phyloP scores from a whole-genome alignment of 37 sponge, comb jelly and placozoan species.

The Beroe forskalii region DNA sequence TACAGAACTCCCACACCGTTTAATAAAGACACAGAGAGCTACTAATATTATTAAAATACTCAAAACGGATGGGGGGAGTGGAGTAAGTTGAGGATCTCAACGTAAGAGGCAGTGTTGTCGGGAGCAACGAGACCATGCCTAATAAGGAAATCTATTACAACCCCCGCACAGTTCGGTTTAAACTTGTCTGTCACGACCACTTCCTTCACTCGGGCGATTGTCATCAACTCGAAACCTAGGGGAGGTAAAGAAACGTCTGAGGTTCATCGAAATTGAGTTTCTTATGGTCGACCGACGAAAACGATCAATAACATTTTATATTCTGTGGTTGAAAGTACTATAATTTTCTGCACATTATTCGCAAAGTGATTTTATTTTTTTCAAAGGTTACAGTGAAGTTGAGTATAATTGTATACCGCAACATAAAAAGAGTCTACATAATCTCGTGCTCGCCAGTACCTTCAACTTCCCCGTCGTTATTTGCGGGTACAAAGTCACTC shows the following conservation, averaged over 20 bases:
- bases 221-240: constrained; percentile 17
- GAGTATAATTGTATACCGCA: neutral
- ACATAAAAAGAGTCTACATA: no score
- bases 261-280: no score
- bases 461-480: constrained; percentile 73
- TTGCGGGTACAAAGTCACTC: constrained; percentile 71
- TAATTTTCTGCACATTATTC: no score
- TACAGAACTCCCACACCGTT: no score
- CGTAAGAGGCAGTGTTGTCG: constrained; percentile 31
- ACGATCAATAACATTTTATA: no score
- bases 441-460: no score
- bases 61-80: constrained; percentile 9
- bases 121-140: constrained; percentile 69
- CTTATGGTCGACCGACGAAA: no score
- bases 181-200: constrained; percentile 67
- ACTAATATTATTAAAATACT: neutral
- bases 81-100: constrained; percentile 2
- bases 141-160: constrained; percentile 72
- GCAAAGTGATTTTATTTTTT: no score
- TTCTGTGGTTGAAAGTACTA: neutral
- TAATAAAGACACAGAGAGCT: no score
- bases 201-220: constrained; percentile 58
- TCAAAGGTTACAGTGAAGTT: no score
- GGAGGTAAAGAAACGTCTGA: no score
- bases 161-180: constrained; percentile 74